Evolutionary conservation across 1,140 invertebrate species (phyloP).

Genomic region (Neodiprion fabricii): DNA sequence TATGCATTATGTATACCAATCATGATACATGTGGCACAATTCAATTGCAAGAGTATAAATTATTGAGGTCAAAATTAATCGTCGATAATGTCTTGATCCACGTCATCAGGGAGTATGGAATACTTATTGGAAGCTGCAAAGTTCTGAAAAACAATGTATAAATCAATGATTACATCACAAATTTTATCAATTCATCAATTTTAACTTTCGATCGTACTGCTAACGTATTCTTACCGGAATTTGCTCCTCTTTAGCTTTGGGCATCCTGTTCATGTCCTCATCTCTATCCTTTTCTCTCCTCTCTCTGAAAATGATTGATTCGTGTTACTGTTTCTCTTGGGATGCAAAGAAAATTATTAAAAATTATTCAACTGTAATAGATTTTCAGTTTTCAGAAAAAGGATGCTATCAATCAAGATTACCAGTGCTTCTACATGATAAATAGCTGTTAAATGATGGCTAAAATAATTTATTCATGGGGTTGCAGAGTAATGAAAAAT

Average conservation of each 20-base stretch:
- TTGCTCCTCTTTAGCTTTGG: conserved; percentile 68
- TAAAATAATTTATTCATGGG: background rate
- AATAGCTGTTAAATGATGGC: no score
- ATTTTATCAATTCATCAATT: conserved; percentile 3
- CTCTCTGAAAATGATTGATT: conserved; percentile 42
- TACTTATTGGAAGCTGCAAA: conserved; percentile 70
- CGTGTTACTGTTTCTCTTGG: conserved; percentile 28
- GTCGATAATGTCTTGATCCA: conserved; percentile 54
- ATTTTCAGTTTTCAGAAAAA: conserved; percentile 1
- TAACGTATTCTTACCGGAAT: conserved; percentile 62
- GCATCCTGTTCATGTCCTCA: conserved; percentile 61
- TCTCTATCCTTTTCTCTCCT: conserved; percentile 49
- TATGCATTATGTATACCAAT: conserved; percentile 47
- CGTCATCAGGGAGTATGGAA: conserved; percentile 57
- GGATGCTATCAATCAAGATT: no score
- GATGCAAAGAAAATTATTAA: background rate
- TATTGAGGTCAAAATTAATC: conserved; percentile 47
- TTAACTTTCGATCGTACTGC: background rate
- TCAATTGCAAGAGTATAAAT: conserved; percentile 44
- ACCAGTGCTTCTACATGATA: no score
- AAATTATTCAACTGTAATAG: no score
- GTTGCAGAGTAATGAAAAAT: background rate
- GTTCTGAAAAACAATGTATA: conserved; percentile 58
- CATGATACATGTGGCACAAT: conserved; percentile 52
- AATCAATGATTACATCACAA: background rate